Base-by-base conservation (phyloP, 2,888 invertebrate genomes). In the Melieria crassipennis region DNA sequence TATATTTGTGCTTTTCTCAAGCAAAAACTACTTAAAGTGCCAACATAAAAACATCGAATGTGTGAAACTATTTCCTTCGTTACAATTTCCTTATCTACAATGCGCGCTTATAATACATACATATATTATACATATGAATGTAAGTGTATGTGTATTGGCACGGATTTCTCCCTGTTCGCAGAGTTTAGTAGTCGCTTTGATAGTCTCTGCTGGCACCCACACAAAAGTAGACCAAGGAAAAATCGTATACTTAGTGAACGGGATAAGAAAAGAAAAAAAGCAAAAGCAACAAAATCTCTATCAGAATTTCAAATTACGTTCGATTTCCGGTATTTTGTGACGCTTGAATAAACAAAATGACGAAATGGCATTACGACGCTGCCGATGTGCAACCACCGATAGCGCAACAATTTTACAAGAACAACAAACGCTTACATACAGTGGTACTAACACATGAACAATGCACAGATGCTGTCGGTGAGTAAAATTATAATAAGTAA, bases 261-360 rank as follows among this genome's bases (percentile, higher is more conserved):
- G 11, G 10, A 5, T 9, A 3, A 6, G 42, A n/a, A 66, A 48
- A 43, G 11, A n/a, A 10, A 4, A 42, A 10, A 48, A 43, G n/a
- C 42, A 42, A 42, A 66, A 43, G 42, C 30, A 30, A 30, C 30
- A 30, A 66, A 66, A 66, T 66, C 48, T 58, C 43, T 79, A 81
- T 79, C 78, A 78, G 81, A 80, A 82, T 82, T 82, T 80, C 81
- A 80, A 82, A 82, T 83, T 80, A 80, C 82, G 77, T 82, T 83
- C 83, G 81, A 83, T 82, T 83, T 83, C 81, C 81, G 79, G 83
- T 76, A 78, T 83, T 83, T 82, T 66, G 80, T 76, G 78, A 78
- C 77, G 80, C 81, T 77, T 79, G 79, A 81, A 79, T 79, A 82
- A 82, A 80, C 82, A 77, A 78, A 78, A 81, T 79, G 78, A 78